Evolutionary conservation across 2,113 vertebrate genomes (phyloP).

Genomic region (Pteropus alecto): DNA sequence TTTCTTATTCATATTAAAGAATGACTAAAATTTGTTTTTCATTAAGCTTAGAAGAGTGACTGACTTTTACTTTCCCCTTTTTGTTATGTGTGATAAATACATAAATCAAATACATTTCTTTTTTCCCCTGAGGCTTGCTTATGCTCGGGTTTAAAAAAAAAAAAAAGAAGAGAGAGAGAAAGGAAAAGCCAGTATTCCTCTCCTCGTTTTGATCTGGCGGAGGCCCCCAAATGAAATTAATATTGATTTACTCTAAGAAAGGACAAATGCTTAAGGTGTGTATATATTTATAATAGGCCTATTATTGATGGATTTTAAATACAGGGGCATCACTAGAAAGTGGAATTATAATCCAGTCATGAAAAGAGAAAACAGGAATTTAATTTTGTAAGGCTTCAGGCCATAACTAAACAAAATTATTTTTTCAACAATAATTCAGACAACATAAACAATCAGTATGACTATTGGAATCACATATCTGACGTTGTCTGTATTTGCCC

Average conservation of each 20-base stretch:
- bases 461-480: not conserved
- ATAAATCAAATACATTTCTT: not conserved
- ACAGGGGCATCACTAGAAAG: not conserved
- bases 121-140: not conserved
- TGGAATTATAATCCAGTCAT: not conserved
- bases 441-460: not conserved
- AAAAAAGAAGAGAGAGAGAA: not conserved
- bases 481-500: not conserved
- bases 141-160: not conserved
- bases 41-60: slow-evolving; percentile 45
- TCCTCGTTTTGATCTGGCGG: slow-evolving; percentile 15
- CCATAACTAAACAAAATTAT: not conserved
- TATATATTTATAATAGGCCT: not conserved
- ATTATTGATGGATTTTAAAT: slow-evolving; percentile 17
- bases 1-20: not conserved
- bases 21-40: slow-evolving; percentile 47
- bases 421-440: slow-evolving; percentile 25
- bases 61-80: slow-evolving; percentile 8
- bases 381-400: slow-evolving; percentile 26
- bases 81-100: not conserved
- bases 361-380: not conserved
- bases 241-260: slow-evolving; percentile 56
- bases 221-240: slow-evolving; percentile 38
- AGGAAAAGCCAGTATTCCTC: not conserved
- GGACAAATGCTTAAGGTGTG: not conserved